Base-by-base conservation (phyloP, 2,113 vertebrate genomes). In the Echinops telfairi region DNA sequence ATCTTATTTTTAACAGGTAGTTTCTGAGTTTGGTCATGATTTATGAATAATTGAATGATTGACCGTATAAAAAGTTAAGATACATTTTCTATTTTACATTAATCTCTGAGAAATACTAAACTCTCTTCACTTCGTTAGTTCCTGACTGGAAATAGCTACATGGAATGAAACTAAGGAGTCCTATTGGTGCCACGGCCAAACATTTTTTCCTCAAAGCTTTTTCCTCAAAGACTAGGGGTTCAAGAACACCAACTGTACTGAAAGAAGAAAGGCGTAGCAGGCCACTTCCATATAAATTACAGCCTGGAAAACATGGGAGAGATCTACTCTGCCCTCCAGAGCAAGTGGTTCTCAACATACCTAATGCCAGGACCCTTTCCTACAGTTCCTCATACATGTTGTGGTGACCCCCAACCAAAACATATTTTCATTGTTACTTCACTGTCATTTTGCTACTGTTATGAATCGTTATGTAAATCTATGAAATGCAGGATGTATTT, bases 31-130 rank as follows among this genome's bases (percentile, higher is more conserved):
- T 11, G 58, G 64, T 77, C 25, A 70, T 73, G 83, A 88, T 68
- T 88, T 91, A 73, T 62, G 85, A 92, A 85, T 83, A 89, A 88
- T 25, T 31, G 15, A 7, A 40, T 87, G 3, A 11, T 87, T 81
- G 3, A 22, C 9, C 17, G 68, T 79, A 66, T 36, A 70, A 89
- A 91, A 86, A 68, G 2, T 57, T 75, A 87, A 22, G 22, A 27
- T 83, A 17, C 5, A 62, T 85, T 93, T 70, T 17, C 89, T 31
- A 81, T 77, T 47, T 33, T 71, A 40, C 2, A 47, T 84, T 12
- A 90, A 33, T 81, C 73, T 25, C 11, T 87, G 2, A 86, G 9
- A 92, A 68, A 90, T 36, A 11, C 70, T 43, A 83, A 84, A 62
- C 38, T 68, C 60, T 40, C 16, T 81, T 82, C 87, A 38, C 64